These are phyloP conservation scores for Polypedilum pembai DNA, from an alignment of 1,140 invertebrate species.

Conservation along the genomic window DNA sequence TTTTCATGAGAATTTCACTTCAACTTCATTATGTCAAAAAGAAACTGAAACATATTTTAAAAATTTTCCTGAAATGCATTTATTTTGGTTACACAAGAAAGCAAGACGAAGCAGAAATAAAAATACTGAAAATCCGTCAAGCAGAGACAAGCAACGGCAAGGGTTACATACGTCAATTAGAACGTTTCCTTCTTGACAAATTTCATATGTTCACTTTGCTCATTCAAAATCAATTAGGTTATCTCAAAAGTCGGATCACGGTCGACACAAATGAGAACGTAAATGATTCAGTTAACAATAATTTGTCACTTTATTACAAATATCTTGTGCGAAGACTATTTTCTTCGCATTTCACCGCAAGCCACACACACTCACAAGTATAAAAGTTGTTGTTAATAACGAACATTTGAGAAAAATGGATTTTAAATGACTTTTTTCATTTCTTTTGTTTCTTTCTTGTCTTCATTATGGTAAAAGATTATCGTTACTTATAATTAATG, in stretches of 20 bases:
- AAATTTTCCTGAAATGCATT: background rate
- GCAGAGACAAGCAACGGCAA: background rate
- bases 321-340: background rate
- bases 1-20: no score
- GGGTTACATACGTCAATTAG: slow-evolving; percentile 4
- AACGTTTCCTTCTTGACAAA: background rate
- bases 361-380: no score
- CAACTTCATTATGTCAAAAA: background rate
- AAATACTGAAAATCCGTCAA: background rate
- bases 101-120: no score
- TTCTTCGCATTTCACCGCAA: no score
- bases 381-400: no score
- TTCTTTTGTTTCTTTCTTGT: no score
- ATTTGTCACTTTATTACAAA: slow-evolving; percentile 19
- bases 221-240: slow-evolving; percentile 13
- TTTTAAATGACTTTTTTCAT: no score
- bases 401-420: no score
- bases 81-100: background rate
- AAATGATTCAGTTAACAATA: slow-evolving; percentile 19
- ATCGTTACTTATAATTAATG: no score
- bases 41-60: background rate
- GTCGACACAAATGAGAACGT: slow-evolving; percentile 5
- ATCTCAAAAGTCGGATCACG: slow-evolving; percentile 14
- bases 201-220: slow-evolving; percentile 1
- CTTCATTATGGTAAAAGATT: no score